Conservation (phyloP, 1,140 invertebrate genomes). For the Cephus cinctus region DNA sequence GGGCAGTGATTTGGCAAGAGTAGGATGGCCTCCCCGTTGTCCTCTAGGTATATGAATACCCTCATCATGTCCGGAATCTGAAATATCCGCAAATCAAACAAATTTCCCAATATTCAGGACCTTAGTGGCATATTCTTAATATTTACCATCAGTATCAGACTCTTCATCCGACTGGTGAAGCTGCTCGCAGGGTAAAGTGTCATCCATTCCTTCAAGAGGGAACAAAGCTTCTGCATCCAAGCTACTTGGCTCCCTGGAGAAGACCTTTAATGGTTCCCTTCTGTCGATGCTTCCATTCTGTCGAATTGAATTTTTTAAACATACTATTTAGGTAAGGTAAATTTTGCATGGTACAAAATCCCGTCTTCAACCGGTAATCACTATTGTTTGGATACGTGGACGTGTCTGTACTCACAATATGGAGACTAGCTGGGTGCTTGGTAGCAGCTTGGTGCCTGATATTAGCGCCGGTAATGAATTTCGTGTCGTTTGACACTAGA, state of each 20-base stretch:
- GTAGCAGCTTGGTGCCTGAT: conserved; percentile 23
- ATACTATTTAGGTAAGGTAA: neutral
- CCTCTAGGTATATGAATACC: conserved; percentile 50
- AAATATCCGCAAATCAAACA: conserved; percentile 13
- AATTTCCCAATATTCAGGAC: neutral
- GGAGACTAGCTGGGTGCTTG: conserved; percentile 20
- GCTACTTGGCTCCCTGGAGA: conserved; percentile 31
- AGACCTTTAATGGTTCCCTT: conserved; percentile 17
- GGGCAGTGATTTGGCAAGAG: conserved; percentile 58
- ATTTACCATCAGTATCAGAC: conserved; percentile 54
- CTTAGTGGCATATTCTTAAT: neutral
- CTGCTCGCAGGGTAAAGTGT: conserved; percentile 30
- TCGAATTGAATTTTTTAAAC: conserved; percentile 9
- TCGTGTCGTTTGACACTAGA: conserved; percentile 4
- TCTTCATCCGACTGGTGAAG: conserved; percentile 50
- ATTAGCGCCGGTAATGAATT: conserved; percentile 16
- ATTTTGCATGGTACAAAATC: neutral
- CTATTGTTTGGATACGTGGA: too few species aligned
- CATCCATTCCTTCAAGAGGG: conserved; percentile 58
- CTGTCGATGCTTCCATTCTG: conserved; percentile 37
- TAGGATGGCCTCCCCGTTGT: conserved; percentile 41
- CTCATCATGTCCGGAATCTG: conserved; percentile 54
- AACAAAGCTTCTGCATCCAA: conserved; percentile 58
- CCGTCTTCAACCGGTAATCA: neutral
- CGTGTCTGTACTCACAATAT: conserved; percentile 29